phyloP scores from a whole-genome alignment of 2,888 invertebrate species.

The Lasioglossum malachurum region DNA sequence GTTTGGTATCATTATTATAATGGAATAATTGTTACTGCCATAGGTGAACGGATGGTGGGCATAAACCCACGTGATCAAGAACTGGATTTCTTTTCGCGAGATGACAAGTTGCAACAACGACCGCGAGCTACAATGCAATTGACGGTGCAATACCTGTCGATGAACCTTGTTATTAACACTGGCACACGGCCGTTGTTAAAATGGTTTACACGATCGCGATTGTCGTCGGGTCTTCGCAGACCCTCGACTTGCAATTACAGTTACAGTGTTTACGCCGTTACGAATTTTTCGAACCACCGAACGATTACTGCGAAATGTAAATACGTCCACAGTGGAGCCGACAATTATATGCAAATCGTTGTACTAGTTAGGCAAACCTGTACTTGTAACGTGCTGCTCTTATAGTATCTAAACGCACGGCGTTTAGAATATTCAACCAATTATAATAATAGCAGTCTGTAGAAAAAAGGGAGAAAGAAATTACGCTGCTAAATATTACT shows the following conservation, averaged over 20 bases:
- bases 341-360: neutral
- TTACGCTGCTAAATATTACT: neutral
- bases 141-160: neutral
- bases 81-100: slow-evolving; percentile 1
- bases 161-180: neutral
- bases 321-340: neutral
- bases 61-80: neutral
- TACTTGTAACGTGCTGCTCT: neutral
- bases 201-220: neutral
- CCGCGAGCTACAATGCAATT: slow-evolving; percentile 8
- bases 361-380: neutral
- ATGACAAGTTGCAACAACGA: neutral
- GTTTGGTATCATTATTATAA: slow-evolving; percentile 38
- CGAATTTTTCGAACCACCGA: neutral
- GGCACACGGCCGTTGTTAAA: neutral
- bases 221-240: neutral
- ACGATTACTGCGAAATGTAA: neutral
- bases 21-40: slow-evolving; percentile 27
- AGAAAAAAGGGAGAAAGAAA: neutral
- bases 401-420: neutral
- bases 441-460: neutral
- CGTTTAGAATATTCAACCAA: neutral
- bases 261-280: neutral
- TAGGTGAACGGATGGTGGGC: neutral
- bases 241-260: neutral